Evolutionary conservation across 2,888 invertebrate species (phyloP).

Genomic region (Ophioninae sp.): DNA sequence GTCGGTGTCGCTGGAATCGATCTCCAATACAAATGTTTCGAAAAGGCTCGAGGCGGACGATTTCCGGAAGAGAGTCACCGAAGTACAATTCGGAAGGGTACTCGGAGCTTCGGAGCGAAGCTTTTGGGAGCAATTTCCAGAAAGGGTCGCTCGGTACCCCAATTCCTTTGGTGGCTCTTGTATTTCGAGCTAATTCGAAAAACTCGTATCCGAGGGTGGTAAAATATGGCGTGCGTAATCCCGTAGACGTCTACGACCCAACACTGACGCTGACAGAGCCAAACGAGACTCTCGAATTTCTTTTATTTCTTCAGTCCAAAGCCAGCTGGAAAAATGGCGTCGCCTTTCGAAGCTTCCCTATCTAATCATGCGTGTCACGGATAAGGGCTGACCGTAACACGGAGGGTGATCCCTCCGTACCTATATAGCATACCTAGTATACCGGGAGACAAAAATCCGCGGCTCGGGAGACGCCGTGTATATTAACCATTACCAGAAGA

Average conservation of each 20-base stretch:
- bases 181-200: conserved; percentile 58
- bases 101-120: conserved; percentile 36
- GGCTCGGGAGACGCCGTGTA: conserved; percentile 58
- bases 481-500: conserved; percentile 71
- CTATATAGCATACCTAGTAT: neutral
- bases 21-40: conserved; percentile 38
- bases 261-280: conserved; percentile 19
- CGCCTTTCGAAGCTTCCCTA: conserved; percentile 27
- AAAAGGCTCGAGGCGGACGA: conserved; percentile 26
- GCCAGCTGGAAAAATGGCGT: conserved; percentile 24
- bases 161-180: conserved; percentile 9
- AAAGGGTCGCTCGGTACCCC: conserved; percentile 44
- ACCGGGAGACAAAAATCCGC: conserved; percentile 29
- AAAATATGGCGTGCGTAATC: conserved; percentile 51
- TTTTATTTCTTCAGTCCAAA: neutral
- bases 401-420: conserved; percentile 14
- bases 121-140: conserved; percentile 44
- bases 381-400: conserved; percentile 26
- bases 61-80: conserved; percentile 11
- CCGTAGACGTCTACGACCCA: conserved; percentile 56
- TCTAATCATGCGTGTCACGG: conserved; percentile 1
- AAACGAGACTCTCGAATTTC: neutral
- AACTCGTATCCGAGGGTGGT: conserved; percentile 41
- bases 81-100: conserved; percentile 12
- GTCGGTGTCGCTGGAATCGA: neutral